phyloP scores from a whole-genome alignment of 2,113 vertebrate genomes.

The Phoxinus phoxinus region DNA sequence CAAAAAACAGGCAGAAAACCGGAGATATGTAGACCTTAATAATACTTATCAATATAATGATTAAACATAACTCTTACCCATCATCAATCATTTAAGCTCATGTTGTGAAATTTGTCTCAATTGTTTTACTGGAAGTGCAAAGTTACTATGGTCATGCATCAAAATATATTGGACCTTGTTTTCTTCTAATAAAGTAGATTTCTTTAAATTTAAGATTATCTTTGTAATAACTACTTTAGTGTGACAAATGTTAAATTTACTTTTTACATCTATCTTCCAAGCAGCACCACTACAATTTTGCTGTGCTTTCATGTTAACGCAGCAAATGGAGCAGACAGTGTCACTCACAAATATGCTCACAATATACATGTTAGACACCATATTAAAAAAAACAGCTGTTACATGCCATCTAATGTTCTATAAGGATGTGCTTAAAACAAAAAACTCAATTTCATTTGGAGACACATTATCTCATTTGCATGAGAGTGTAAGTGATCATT shows the following conservation, averaged over 20 bases:
- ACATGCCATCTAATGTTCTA: neutral
- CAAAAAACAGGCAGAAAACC: neutral
- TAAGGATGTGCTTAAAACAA: neutral
- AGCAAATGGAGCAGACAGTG: neutral
- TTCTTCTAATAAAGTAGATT: too few species aligned
- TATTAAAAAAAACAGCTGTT: neutral
- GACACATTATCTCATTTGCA: neutral
- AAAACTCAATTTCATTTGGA: neutral
- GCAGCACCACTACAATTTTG: neutral
- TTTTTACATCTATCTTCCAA: neutral
- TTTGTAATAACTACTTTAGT: too few species aligned
- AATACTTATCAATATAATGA: neutral
- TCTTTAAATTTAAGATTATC: too few species aligned
- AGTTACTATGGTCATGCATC: neutral
- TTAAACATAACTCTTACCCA: neutral
- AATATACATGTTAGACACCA: neutral
- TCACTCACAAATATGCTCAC: neutral
- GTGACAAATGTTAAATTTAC: too few species aligned
- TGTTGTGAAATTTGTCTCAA: too few species aligned
- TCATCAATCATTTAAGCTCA: neutral
- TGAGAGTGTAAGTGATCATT: neutral
- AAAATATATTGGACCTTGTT: neutral
- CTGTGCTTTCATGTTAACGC: neutral
- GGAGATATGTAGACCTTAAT: neutral
- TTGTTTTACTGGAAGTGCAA: neutral